Conservation (phyloP, 2,888 invertebrate genomes). For the Noctua janthe region DNA sequence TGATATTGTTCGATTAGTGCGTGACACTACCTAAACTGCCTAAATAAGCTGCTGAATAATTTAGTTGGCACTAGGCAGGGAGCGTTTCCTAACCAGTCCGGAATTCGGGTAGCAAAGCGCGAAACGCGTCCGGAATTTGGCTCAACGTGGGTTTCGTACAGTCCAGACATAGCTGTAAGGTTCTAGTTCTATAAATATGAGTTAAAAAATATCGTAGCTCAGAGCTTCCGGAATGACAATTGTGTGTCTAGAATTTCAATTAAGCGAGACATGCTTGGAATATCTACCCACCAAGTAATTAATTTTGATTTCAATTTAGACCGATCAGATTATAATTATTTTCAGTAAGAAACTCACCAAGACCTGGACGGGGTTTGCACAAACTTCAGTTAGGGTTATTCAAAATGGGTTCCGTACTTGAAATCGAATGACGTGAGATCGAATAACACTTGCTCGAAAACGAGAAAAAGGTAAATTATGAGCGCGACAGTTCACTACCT, state of each 20-base stretch:
- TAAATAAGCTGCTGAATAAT: slow-evolving; percentile 27
- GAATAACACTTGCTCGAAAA: no score
- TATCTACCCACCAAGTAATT: not conserved
- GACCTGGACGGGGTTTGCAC: no score
- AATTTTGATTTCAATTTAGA: not conserved
- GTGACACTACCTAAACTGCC: not conserved
- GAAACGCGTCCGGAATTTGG: slow-evolving; percentile 10
- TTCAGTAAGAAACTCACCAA: not conserved
- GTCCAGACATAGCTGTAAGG: not conserved
- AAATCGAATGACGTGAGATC: no score
- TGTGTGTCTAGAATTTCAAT: slow-evolving; percentile 8
- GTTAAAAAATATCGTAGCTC: not conserved
- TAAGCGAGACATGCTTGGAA: not conserved
- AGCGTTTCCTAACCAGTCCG: slow-evolving; percentile 11
- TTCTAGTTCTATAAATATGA: not conserved
- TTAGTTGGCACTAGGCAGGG: not conserved
- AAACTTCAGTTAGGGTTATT: no score
- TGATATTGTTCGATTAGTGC: slow-evolving; percentile 3
- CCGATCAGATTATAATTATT: not conserved
- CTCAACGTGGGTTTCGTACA: not conserved
- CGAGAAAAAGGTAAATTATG: no score
- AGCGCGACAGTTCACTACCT: no score
- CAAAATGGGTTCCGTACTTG: no score
- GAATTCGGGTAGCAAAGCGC: slow-evolving; percentile 3
- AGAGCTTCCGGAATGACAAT: not conserved